phyloP scores from a whole-genome alignment of 1,140 invertebrate species.

The Babylonia areolata region DNA sequence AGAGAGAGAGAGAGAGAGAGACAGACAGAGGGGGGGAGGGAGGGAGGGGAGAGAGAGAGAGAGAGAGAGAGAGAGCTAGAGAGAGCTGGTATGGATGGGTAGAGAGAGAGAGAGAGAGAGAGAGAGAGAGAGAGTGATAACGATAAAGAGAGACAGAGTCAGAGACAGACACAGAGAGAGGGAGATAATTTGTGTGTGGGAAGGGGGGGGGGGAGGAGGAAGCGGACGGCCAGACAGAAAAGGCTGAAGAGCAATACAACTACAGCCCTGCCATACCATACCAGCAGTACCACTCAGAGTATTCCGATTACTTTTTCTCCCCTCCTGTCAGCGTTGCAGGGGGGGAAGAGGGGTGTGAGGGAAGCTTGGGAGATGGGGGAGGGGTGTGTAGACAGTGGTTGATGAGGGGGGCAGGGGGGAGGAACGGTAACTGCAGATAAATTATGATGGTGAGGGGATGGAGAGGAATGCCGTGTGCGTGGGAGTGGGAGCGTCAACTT shows the following conservation, averaged over 20 bases:
- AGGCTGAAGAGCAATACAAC: neutral
- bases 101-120: slow-evolving; percentile 24
- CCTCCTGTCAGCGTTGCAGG: no score
- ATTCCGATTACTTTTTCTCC: no score
- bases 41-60: neutral
- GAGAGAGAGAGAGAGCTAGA: slow-evolving; percentile 1
- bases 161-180: neutral
- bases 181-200: neutral
- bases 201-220: neutral
- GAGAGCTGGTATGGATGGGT: neutral
- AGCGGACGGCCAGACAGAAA: neutral
- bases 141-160: neutral
- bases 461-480: no score
- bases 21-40: neutral
- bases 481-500: no score
- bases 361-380: no score
- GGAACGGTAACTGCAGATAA: no score
- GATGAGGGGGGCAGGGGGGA: no score
- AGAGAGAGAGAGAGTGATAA: neutral
- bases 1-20: neutral
- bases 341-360: no score
- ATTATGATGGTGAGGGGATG: no score
- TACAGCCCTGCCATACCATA: no score
- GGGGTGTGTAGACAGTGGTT: no score
- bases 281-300: no score